Conservation (phyloP, 2,888 invertebrate genomes). For the Aphidius colemani region DNA sequence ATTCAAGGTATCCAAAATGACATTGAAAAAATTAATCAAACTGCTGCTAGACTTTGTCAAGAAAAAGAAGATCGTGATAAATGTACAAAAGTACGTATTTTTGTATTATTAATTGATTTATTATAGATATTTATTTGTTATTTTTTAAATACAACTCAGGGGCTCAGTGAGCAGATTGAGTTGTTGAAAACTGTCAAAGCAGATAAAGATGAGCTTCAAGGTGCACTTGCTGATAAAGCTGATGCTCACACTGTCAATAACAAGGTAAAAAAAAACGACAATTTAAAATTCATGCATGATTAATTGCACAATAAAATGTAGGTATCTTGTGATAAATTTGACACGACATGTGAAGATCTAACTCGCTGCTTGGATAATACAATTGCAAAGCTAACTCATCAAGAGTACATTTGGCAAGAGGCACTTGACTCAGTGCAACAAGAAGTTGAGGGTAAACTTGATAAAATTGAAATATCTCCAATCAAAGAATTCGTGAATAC, state of each 20-base stretch:
- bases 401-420: conserved; percentile 71
- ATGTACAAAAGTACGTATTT: conserved; percentile 62
- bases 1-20: conserved; percentile 58
- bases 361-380: conserved; percentile 70
- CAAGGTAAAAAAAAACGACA: conserved; percentile 62
- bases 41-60: conserved; percentile 60
- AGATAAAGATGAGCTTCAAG: conserved; percentile 73
- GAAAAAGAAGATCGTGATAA: conserved; percentile 65
- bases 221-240: conserved; percentile 76
- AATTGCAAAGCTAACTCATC: conserved; percentile 66
- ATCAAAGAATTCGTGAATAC: conserved; percentile 69
- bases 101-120: background rate
- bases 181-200: conserved; percentile 70
- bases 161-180: conserved; percentile 69
- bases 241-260: conserved; percentile 71
- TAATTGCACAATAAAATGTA: conserved; percentile 12
- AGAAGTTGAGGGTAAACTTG: conserved; percentile 70
- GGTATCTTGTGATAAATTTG: conserved; percentile 71
- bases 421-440: conserved; percentile 71
- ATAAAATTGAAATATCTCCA: conserved; percentile 69
- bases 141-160: conserved; percentile 55
- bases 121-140: background rate
- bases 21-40: conserved; percentile 56
- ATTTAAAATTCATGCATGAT: background rate
- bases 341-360: conserved; percentile 71